These are phyloP conservation scores for Sinotaia quadrata DNA, from an alignment of 2,888 invertebrate species.

Conservation along the genomic window DNA sequence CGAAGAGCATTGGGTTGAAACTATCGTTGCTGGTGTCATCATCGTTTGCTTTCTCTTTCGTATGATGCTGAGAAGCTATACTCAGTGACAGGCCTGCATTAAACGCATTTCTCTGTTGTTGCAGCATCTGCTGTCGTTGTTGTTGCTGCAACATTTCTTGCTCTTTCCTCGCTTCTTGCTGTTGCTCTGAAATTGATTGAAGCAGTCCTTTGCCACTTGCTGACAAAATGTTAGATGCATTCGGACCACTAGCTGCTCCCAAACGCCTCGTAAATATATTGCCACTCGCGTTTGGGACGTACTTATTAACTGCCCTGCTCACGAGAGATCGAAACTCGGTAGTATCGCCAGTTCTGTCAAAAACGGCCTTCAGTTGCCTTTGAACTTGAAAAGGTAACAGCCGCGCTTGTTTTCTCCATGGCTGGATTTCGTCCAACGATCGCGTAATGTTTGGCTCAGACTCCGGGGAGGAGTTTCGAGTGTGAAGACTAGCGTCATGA, in stretches of 20 bases:
- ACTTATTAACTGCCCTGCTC: not conserved
- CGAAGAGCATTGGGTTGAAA: too few species aligned
- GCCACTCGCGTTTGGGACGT: too few species aligned
- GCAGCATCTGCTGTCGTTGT: not conserved
- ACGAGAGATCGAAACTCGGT: not conserved
- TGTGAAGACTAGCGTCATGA: too few species aligned
- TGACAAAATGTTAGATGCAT: not conserved
- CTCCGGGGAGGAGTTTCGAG: too few species aligned
- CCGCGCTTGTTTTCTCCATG: conserved; percentile 9
- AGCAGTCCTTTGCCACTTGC: not conserved
- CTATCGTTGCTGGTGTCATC: too few species aligned
- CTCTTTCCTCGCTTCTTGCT: not conserved
- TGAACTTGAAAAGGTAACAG: conserved; percentile 8
- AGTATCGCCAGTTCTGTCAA: conserved; percentile 4
- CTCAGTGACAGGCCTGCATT: too few species aligned
- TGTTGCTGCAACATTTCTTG: not conserved
- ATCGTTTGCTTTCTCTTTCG: too few species aligned
- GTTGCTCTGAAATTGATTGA: not conserved
- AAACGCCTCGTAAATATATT: too few species aligned
- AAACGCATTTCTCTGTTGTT: not conserved
- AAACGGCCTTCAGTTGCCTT: conserved; percentile 1
- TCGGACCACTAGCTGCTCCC: conserved; percentile 4
- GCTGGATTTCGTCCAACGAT: not conserved
- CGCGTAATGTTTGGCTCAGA: too few species aligned
- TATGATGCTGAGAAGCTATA: too few species aligned